Base-by-base conservation (phyloP, 2,888 invertebrate species). In the Rugalucina vietnamica region DNA sequence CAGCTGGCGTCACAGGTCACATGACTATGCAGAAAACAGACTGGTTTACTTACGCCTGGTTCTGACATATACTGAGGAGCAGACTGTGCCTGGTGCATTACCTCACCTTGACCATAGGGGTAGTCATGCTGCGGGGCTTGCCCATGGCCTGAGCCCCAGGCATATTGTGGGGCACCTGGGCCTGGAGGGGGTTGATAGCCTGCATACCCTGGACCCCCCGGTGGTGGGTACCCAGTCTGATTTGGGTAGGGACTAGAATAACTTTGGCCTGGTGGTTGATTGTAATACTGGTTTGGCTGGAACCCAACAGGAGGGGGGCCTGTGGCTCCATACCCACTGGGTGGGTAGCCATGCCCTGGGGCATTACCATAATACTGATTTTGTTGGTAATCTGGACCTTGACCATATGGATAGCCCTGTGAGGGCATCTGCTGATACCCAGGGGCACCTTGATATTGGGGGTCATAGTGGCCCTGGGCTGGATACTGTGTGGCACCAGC, bases 71-170 rank as follows among this genome's bases (percentile, higher is more conserved):
- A 83, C 70, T 76, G 50, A 32, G 81, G 74, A 57, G 79, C 77
- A 50, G 76, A 81, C 74, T 85, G 85, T 39, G 87, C 83, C 37
- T 65, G 81, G 75, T 79, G 75, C 85, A 87, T 85, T 39, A 43
- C 85, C 78, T 87, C 87, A 50, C 87, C 87, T 74, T 87, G 87
- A 60, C 87, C 87, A 79, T 87, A 87, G 1, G 85, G 81, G 69
- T 87, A 87, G 24, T 57, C 49, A 10, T 74, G 81, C n/a, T 70
- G 49, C 21, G 76, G 69, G 34, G 81, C 69, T 60, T 32, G 49
- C 27, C 43, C 43, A 39, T 39, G 72, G 24, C 72, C 72, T 21
- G 72, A 39, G 2, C 37, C 72, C 72, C 72, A 72, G 12, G 39
- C 72, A 72, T 72, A 72, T 18, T 72, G 72, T n/a, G n/a, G n/a